Base-by-base conservation (phyloP, 2,113 vertebrate species). In the Dromaius novaehollandiae region DNA sequence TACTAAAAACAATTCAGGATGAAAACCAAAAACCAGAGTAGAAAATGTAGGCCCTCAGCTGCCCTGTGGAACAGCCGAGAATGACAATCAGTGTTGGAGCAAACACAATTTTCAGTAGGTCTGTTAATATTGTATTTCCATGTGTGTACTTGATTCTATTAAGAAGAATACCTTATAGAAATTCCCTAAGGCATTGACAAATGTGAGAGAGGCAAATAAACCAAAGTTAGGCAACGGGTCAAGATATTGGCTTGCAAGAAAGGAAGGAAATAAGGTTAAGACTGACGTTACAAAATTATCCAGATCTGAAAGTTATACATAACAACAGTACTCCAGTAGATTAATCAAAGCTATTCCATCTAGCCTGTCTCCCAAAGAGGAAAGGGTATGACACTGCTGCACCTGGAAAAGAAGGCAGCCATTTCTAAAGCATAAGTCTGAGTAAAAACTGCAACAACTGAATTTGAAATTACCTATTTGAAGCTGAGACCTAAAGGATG, bases 81-180 rank as follows among this genome's bases (percentile, higher is more conserved):
- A 90, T n/a, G 56, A 88, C 66, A 91, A 90, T 63, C 85, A 82
- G 64, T 36, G 9, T 64, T 91, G 92, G 90, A 96, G 93, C 56
- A 89, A 91, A 79, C 13, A 61, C 44, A 94, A 88, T 68, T 87
- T 90, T 97, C 70, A 73, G 82, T 82, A 81, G 40, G 63, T 87
- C 50, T 83, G 70, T 90, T 97, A 96, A 83, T 92, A 64, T 5
- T 83, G 25, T 76, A 90, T 93, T 96, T 96, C 74, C 93, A 34
- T 76, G 81, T 5, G 25, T 53, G 81, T 55, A 91, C 58, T 66
- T 93, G 70, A 86, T 25, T 69, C 85, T 90, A 24, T 55, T 66
- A 87, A 96, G 94, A 96, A 73, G 92, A 88, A 94, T 48, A 73
- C 13, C 15, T 61, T 60, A 48, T 7, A 82, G 48, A 90, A 87